A percentile compares a stretch with the other conserved stretches of the same genome.
Evolutionary conservation across 2,113 vertebrate species (phyloP).

Genomic region (Sisor rabdophorus): DNA sequence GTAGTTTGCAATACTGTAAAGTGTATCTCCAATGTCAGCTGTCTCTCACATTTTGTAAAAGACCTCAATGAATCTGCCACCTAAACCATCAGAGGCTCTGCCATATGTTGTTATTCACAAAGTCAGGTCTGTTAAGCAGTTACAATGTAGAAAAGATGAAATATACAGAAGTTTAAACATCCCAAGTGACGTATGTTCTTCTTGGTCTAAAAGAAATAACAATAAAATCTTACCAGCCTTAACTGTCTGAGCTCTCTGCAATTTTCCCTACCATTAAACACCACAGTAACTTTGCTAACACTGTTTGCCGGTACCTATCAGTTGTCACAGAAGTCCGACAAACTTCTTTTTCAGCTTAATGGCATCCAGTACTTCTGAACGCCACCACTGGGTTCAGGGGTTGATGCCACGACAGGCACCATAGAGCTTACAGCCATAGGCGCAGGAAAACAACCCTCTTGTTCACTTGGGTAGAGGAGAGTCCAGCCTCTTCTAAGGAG

Average conservation of each 20-base stretch:
- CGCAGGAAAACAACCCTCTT: too few relatives aligned
- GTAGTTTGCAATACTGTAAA: neutral
- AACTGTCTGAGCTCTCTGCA: neutral
- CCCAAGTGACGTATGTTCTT: neutral
- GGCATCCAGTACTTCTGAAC: too few relatives aligned
- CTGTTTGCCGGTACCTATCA: too few relatives aligned
- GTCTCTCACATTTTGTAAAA: conserved; percentile 10
- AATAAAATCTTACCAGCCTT: neutral
- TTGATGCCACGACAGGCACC: too few relatives aligned
- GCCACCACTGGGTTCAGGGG: too few relatives aligned
- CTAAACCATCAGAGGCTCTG: neutral
- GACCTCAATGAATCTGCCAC: neutral
- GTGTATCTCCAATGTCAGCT: conserved; percentile 10
- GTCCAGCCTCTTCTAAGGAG: too few relatives aligned
- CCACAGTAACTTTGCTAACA: neutral
- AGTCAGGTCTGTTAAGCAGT: neutral
- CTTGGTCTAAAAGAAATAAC: neutral
- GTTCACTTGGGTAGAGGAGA: too few relatives aligned
- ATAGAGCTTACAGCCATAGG: too few relatives aligned
- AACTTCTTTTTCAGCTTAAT: too few relatives aligned
- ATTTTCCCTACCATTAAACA: neutral
- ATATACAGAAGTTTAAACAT: neutral
- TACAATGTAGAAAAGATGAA: neutral
- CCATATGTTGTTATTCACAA: neutral
- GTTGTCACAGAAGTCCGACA: too few relatives aligned